These are phyloP conservation scores for Melanaphis sacchari DNA, from an alignment of 1,140 invertebrate species.

Conservation along the genomic window DNA sequence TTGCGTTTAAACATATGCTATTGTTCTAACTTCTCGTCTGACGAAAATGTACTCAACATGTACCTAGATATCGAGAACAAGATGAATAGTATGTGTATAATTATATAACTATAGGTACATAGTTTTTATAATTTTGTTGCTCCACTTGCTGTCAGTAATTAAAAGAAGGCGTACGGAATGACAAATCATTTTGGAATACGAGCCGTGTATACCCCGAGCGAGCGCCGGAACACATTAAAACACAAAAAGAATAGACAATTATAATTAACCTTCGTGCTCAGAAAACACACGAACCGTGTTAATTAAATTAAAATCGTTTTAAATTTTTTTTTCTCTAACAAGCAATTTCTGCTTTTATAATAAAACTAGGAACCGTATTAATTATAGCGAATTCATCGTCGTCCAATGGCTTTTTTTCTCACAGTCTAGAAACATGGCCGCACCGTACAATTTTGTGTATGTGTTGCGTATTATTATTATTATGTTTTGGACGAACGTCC, in stretches of 20 bases:
- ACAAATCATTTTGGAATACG: slow-evolving; percentile 42
- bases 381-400: slow-evolving; percentile 26
- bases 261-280: slow-evolving; percentile 39
- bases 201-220: neutral
- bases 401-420: slow-evolving; percentile 37
- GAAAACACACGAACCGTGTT: slow-evolving; percentile 41
- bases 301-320: slow-evolving; percentile 48
- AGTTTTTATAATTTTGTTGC: slow-evolving; percentile 9
- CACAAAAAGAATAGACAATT: slow-evolving; percentile 30
- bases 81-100: neutral
- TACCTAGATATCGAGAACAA: neutral
- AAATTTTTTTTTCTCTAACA: slow-evolving; percentile 7
- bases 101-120: neutral
- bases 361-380: slow-evolving; percentile 17
- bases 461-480: neutral
- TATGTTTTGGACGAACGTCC: neutral
- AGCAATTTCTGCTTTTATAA: neutral
- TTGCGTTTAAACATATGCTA: neutral
- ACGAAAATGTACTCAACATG: neutral
- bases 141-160: slow-evolving; percentile 32
- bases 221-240: slow-evolving; percentile 8
- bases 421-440: slow-evolving; percentile 19
- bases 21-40: neutral
- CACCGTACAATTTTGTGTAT: neutral
- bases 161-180: slow-evolving; percentile 24